These are phyloP conservation scores for Lasioglossum vierecki DNA, from an alignment of 2,888 invertebrate genomes.

Conservation along the genomic window DNA sequence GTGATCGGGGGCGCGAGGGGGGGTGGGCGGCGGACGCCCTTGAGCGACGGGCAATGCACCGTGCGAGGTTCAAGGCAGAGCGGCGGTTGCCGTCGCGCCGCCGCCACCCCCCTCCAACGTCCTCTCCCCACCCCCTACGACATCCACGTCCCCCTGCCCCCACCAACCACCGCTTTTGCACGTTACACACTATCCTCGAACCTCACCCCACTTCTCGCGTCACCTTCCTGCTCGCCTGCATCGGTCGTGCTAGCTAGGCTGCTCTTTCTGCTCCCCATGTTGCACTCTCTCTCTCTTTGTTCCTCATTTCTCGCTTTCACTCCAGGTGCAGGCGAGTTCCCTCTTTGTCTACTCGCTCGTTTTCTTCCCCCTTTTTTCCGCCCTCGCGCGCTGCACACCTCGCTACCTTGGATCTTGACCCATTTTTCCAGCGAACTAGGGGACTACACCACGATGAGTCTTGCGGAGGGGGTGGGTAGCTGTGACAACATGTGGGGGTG, in stretches of 20 bases:
- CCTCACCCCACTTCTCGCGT: constrained; percentile 42
- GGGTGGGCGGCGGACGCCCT: constrained; percentile 81
- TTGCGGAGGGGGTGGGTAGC: background rate
- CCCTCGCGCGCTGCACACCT: constrained; percentile 21
- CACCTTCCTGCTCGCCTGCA: constrained; percentile 48
- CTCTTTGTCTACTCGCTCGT: background rate
- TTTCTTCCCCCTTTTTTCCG: constrained; percentile 24
- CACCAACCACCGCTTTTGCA: constrained; percentile 43
- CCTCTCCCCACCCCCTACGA: constrained; percentile 51
- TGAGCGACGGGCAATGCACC: constrained; percentile 84
- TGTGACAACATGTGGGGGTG: background rate
- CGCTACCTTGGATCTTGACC: constrained; percentile 57
- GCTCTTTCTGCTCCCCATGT: constrained; percentile 28
- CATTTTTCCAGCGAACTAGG: constrained; percentile 52
- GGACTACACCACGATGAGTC: background rate
- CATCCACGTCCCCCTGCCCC: constrained; percentile 39
- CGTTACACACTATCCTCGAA: constrained; percentile 52
- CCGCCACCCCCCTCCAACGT: constrained; percentile 58
- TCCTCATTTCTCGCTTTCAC: background rate
- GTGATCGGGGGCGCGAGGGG: constrained; percentile 22
- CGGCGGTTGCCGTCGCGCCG: constrained; percentile 79
- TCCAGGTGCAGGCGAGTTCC: constrained; percentile 4
- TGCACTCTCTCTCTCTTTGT: background rate
- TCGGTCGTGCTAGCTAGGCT: constrained; percentile 11
- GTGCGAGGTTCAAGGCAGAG: constrained; percentile 84